phyloP scores from a whole-genome alignment of 2,888 invertebrate genomes.

The Molanna angustata region DNA sequence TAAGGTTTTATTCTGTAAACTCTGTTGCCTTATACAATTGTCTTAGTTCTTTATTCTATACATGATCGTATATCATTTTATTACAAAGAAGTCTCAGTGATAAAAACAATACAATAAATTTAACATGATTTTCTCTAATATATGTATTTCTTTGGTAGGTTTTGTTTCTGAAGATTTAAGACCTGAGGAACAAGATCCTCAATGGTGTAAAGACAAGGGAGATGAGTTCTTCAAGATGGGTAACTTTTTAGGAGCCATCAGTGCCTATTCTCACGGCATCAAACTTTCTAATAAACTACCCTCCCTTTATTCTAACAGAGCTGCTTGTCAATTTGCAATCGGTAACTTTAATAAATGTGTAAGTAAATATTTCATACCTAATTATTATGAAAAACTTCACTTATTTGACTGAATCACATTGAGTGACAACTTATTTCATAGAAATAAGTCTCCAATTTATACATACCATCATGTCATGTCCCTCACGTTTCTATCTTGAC shows the following conservation, averaged over 20 bases:
- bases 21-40: too few species aligned
- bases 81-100: too few species aligned
- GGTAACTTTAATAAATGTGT: constrained; percentile 72
- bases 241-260: constrained; percentile 77
- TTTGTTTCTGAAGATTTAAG: constrained; percentile 69
- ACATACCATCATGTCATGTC: too few species aligned
- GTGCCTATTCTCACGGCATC: constrained; percentile 78
- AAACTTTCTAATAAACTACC: constrained; percentile 69
- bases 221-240: constrained; percentile 71
- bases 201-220: constrained; percentile 79
- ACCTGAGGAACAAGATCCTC: constrained; percentile 78
- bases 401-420: too few species aligned
- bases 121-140: not conserved
- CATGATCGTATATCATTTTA: too few species aligned
- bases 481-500: too few species aligned
- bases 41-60: too few species aligned
- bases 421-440: too few species aligned
- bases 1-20: too few species aligned
- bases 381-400: too few species aligned
- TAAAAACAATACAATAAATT: too few species aligned
- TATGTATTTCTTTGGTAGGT: constrained; percentile 44
- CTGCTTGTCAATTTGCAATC: constrained; percentile 74
- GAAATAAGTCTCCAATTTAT: too few species aligned
- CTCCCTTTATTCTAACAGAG: constrained; percentile 71
- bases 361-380: constrained; percentile 35